Evolutionary conservation across 2,113 vertebrate genomes (phyloP).

Genomic region (Poicephalus gulielmi): DNA sequence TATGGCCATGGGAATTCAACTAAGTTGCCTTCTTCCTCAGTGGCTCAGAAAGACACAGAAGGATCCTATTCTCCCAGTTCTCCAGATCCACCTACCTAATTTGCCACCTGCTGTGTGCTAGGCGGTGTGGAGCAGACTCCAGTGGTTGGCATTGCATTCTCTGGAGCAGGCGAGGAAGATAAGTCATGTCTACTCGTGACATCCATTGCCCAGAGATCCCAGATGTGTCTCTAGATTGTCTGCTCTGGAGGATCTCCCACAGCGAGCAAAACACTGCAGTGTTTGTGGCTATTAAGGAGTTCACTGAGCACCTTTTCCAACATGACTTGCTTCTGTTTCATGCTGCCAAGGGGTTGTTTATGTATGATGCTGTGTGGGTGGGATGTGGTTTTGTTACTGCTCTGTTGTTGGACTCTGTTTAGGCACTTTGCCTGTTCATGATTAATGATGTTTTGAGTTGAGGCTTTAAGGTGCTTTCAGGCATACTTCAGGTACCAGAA

Average conservation of each 20-base stretch:
- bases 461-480: constrained; percentile 30
- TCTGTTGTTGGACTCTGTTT: not conserved
- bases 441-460: constrained; percentile 30
- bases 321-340: not conserved
- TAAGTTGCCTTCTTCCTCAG: not conserved
- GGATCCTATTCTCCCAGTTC: not conserved
- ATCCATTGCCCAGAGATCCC: fast-evolving
- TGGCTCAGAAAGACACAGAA: not conserved
- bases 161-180: not conserved
- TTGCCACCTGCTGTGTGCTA: not conserved
- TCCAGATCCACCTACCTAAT: not conserved
- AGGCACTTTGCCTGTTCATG: not conserved
- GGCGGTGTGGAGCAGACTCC: not conserved
- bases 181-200: not conserved
- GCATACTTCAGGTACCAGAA: constrained; percentile 10
- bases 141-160: not conserved
- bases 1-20: not conserved
- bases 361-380: constrained; percentile 5
- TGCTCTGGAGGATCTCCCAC: fast-evolving
- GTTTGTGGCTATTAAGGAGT: not conserved
- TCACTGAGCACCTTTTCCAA: not conserved
- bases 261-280: not conserved
- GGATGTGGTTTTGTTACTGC: constrained; percentile 20
- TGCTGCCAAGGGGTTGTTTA: not conserved
- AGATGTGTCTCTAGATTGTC: not conserved